Base-by-base conservation (phyloP, 2,797 vertebrate species). In the Melopsittacus undulatus region DNA sequence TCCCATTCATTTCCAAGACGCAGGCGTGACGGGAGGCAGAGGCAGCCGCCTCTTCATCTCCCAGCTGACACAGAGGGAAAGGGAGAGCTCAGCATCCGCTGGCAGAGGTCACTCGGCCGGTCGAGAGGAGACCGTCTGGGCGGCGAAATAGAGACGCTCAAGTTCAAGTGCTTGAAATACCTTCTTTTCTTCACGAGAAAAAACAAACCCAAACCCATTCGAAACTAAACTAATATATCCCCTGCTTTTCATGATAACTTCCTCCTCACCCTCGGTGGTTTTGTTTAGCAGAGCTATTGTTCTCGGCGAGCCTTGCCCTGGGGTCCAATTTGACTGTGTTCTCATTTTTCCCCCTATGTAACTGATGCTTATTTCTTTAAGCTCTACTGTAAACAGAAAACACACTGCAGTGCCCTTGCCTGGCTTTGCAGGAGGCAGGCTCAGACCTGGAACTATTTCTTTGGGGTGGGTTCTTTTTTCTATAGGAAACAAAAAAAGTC, bases 331-430 rank as follows among this genome's bases (percentile, higher is more conserved):
- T 89, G 91, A 69, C 52, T 19, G 64, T 5, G 87, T 69, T 95
- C 92, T 96, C 94, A 23, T 82, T 93, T 96, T 95, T 82, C 94
- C 91, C 83, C 87, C 89, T 92, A 95, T 96, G 94, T 95, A 96
- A 96, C 67, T 5, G 92, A 96, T 96, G 96, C 95, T 96, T 91
- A 94, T 95, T 96, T 94, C 92, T 92, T 95, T 91, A 94, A 95
- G 89, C 89, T 80, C 67, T 77, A 87, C 89, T 94, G 91, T 95
- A 96, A 96, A 96, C 92, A 93, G 29, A 84, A 90, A 94, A 84
- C 92, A 49, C 77, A 23, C 78, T 51, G 74, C 67, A 29, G 14
- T 54, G 92, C 89, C 92, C 89, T 4, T 46, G 88, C 61, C 52
- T 2, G 38, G 86, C 89, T 94, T 82, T 83, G 86, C 84, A 68